phyloP scores from a whole-genome alignment of 2,797 vertebrate genomes.

The Cygnus olor region DNA sequence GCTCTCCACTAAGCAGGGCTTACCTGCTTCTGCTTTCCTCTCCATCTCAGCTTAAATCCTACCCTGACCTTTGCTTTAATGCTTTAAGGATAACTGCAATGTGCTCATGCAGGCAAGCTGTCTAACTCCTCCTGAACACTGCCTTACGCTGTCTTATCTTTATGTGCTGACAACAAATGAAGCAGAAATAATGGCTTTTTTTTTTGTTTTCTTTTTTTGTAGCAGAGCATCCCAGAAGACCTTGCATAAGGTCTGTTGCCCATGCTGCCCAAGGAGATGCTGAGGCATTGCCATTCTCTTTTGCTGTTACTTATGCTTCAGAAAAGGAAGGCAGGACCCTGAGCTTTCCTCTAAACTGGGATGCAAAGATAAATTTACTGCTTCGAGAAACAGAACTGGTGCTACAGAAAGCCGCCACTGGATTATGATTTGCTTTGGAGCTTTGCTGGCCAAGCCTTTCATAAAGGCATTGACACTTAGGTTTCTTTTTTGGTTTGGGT shows the following conservation, averaged over 20 bases:
- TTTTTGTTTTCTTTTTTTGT: not conserved
- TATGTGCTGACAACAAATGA: not conserved
- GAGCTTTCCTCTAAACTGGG: not conserved
- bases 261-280: not conserved
- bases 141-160: not conserved
- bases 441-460: not conserved
- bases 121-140: not conserved
- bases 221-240: not conserved
- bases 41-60: not conserved
- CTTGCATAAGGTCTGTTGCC: not conserved
- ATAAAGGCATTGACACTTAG: not conserved
- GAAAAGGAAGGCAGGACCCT: not conserved
- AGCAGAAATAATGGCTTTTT: not conserved
- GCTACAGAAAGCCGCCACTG: slow-evolving; percentile 24
- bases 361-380: slow-evolving; percentile 28
- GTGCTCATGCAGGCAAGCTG: not conserved
- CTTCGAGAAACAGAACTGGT: slow-evolving; percentile 20
- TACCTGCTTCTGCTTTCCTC: not conserved
- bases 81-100: not conserved
- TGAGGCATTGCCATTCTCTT: not conserved
- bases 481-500: not conserved
- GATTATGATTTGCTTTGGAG: slow-evolving; percentile 1
- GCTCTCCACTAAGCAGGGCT: not conserved
- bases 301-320: not conserved
- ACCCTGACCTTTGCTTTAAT: not conserved